A percentile compares a stretch with the other conserved stretches of the same genome.
phyloP scores from a whole-genome alignment of 2,797 vertebrate species.

The Lagocephalus sceleratus region DNA sequence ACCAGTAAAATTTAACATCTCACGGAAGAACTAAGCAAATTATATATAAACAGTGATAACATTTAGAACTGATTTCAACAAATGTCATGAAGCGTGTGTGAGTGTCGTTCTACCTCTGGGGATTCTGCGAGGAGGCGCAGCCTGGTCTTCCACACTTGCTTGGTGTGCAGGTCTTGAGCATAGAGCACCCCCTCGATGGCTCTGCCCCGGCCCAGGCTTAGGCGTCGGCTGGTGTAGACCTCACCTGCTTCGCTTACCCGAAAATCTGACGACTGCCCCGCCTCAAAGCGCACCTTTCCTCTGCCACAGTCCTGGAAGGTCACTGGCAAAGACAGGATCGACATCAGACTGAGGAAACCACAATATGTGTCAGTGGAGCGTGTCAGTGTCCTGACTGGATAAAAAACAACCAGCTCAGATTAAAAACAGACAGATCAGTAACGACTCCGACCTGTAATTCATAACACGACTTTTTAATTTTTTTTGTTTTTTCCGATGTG shows the following conservation, averaged over 20 bases:
- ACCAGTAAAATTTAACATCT: no score
- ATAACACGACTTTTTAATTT: no score
- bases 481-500: no score
- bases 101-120: slow-evolving; percentile 46
- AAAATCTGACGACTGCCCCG: slow-evolving; percentile 80
- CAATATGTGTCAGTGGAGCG: no score
- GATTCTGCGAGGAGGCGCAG: slow-evolving; percentile 73
- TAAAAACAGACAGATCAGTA: no score
- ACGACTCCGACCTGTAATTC: no score
- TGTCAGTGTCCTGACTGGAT: no score
- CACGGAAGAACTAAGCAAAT: no score
- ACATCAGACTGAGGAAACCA: slow-evolving; percentile 13
- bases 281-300: slow-evolving; percentile 80
- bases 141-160: slow-evolving; percentile 83
- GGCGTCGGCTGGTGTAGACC: slow-evolving; percentile 75
- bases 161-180: slow-evolving; percentile 80
- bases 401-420: no score
- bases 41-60: no score
- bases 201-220: slow-evolving; percentile 71
- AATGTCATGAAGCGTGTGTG: no score
- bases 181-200: slow-evolving; percentile 69
- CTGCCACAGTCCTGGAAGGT: slow-evolving; percentile 80
- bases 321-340: slow-evolving; percentile 52
- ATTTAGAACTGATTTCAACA: no score
- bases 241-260: slow-evolving; percentile 82